Evolutionary conservation across 2,797 vertebrate species (phyloP), one percentile per base, ranked within the genome.

Genomic region (Cirrhinus molitorella): DNA sequence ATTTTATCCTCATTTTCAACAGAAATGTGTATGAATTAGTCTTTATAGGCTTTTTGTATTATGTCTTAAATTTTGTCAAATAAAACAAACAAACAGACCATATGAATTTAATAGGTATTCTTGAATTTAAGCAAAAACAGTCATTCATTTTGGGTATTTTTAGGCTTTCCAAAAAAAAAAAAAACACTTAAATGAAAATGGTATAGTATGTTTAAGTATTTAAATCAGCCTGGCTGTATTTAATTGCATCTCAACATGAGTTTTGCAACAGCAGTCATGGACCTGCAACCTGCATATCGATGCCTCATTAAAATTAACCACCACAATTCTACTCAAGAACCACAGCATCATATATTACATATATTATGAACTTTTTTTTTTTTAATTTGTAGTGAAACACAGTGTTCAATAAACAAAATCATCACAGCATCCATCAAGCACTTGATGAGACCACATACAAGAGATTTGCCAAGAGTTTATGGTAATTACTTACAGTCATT

Each of bases 81-180:
- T 34, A 34, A 34, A 34, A 34, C 31, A 34, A 34, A 34, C 31
- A 34, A 34, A 74, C 74, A 59, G 67, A 85, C 80, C n/a, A 73
- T 63, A 8, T 59, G 0, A 11, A 55, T 67, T 80, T 73, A 31
- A 19, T 51, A 9, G 21, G 3, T 10, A 83, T 51, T 9, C 53
- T 76, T 87, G 85, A 83, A 53, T 85, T 87, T 90, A 83, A 91
- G 87, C 88, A 51, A 70, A 89, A 85, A 73, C 83, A 59, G 72
- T 87, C 86, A 88, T 87, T 90, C 61, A 86, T 81, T 81, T 14
- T 80, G 85, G 75, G 28, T 8, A 16, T 63, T 70, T 81, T 40
- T 28, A 80, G 73, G 28, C 66, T 63, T 84, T 86, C 75, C 23
- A 14, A 79, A 55, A 17, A n/a, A n/a, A n/a, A n/a, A n/a, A n/a